phyloP scores from a whole-genome alignment of 2,113 vertebrate species.

The Atractosteus spatula region DNA sequence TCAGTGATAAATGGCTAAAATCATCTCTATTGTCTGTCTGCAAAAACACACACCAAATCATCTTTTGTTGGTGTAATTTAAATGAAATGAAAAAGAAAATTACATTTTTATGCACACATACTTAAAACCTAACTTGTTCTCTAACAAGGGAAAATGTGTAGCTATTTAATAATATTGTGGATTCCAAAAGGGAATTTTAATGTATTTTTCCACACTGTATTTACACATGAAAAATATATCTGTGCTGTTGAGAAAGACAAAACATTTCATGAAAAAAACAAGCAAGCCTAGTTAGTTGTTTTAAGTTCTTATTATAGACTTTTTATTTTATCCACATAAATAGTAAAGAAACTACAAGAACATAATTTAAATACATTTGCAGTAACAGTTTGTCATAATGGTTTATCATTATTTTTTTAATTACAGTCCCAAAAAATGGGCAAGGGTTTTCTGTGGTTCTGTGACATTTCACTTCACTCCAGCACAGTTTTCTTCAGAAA shows the following conservation, averaged over 20 bases:
- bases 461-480: slow-evolving; percentile 6
- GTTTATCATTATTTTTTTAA: slow-evolving; percentile 58
- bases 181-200: not conserved
- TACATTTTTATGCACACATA: too few species aligned
- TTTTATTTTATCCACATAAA: slow-evolving; percentile 94
- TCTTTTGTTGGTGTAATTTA: too few species aligned
- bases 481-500: slow-evolving; percentile 26
- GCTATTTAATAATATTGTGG: not conserved
- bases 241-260: too few species aligned
- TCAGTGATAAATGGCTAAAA: too few species aligned
- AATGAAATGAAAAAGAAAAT: too few species aligned
- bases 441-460: slow-evolving; percentile 70
- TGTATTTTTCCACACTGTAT: not conserved
- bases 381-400: slow-evolving; percentile 83
- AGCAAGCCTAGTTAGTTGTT: not conserved
- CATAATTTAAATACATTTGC: slow-evolving; percentile 95
- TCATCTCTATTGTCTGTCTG: too few species aligned
- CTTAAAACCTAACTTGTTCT: too few species aligned
- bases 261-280: not conserved
- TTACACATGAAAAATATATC: not conserved
- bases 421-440: slow-evolving; percentile 86
- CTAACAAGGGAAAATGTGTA: not conserved
- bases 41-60: too few species aligned
- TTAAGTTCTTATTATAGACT: slow-evolving; percentile 70
- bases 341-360: slow-evolving; percentile 96